phyloP scores from a whole-genome alignment of 1,140 invertebrate species.

The Globodera rostochiensis region DNA sequence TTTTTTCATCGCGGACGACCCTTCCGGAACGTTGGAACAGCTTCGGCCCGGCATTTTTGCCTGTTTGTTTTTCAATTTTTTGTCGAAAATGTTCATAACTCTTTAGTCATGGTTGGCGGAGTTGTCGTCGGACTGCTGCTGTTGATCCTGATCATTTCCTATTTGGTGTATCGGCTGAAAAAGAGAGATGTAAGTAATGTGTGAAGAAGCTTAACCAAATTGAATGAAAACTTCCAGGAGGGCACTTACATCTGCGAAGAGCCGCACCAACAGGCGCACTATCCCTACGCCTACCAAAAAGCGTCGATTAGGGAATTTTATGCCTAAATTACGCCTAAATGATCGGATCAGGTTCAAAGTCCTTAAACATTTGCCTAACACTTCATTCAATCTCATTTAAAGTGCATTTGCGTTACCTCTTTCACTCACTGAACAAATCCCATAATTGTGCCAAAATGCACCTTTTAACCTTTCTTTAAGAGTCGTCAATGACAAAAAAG shows the following conservation, averaged over 20 bases:
- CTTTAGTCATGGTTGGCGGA: slow-evolving; percentile 26
- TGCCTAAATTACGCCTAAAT: background rate
- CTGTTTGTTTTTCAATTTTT: background rate
- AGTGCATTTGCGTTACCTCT: background rate
- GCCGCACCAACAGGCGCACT: slow-evolving; percentile 17
- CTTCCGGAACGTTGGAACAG: slow-evolving; percentile 26
- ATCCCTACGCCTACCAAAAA: slow-evolving; percentile 25
- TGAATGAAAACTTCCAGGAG: background rate
- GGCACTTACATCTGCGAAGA: slow-evolving; percentile 30
- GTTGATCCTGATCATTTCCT: slow-evolving; percentile 20
- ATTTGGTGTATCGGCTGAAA: slow-evolving; percentile 27
- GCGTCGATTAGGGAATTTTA: slow-evolving; percentile 29
- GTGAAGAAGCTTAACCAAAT: too few species aligned
- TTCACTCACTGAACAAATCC: background rate
- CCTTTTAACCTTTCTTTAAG: background rate
- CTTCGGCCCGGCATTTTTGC: slow-evolving; percentile 27
- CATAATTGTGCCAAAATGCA: background rate
- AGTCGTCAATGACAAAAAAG: background rate
- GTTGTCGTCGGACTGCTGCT: slow-evolving; percentile 19
- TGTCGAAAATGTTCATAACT: background rate
- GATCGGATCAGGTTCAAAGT: too few species aligned
- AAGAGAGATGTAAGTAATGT: slow-evolving; percentile 19
- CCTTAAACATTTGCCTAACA: background rate
- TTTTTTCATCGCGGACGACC: slow-evolving; percentile 12
- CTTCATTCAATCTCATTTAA: background rate